Conservation (phyloP, 2,113 vertebrate species). For the Synchiropus splendidus region DNA sequence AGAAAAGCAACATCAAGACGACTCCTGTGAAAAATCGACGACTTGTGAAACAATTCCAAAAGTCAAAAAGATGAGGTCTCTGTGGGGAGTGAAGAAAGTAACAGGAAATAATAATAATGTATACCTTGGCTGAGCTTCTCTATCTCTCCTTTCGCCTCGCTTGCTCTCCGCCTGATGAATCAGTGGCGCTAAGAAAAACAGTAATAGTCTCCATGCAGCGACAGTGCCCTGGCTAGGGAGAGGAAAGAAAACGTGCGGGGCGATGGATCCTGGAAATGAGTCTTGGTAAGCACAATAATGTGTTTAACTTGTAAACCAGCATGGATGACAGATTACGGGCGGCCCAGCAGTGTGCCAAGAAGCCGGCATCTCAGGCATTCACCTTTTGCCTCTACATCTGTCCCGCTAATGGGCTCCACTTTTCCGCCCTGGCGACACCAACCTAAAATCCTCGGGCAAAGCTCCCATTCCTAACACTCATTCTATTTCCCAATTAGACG, state of each 20-base stretch:
- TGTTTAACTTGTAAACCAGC: conserved; percentile 68
- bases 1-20: conserved; percentile 46
- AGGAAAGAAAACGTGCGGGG: conserved; percentile 3
- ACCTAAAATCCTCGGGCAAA: conserved; percentile 43
- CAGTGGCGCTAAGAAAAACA: conserved; percentile 42
- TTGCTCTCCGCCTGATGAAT: conserved; percentile 27
- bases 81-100: conserved; percentile 71
- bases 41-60: conserved; percentile 60
- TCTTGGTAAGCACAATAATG: conserved; percentile 58
- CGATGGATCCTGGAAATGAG: conserved; percentile 49
- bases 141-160: conserved; percentile 14
- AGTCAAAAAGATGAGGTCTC: conserved; percentile 61
- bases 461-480: conserved; percentile 47
- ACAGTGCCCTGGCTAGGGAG: conserved; percentile 24
- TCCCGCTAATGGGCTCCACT: conserved; percentile 62
- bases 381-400: conserved; percentile 65
- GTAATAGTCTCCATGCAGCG: conserved; percentile 50
- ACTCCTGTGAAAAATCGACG: conserved; percentile 74
- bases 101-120: conserved; percentile 67
- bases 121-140: conserved; percentile 14
- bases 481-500: conserved; percentile 68
- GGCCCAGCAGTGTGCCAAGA: conserved; percentile 36
- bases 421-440: conserved; percentile 28
- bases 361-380: conserved; percentile 52
- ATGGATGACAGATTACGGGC: conserved; percentile 52